phyloP scores from a whole-genome alignment of 2,113 vertebrate genomes.

The Rattus norvegicus region DNA sequence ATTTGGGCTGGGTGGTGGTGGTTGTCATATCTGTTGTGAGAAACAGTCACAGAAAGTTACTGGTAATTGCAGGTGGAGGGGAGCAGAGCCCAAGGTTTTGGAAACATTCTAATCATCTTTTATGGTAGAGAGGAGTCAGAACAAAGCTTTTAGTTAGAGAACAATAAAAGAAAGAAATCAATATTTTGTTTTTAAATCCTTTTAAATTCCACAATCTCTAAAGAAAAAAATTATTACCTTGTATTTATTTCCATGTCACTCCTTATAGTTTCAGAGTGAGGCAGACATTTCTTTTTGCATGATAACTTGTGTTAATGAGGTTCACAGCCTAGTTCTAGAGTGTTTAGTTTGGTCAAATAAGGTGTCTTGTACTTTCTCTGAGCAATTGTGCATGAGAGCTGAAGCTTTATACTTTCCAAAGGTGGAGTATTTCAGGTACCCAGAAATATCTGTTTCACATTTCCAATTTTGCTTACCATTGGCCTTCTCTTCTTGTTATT shows the following conservation, averaged over 20 bases:
- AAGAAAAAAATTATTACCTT: neutral
- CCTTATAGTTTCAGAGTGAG: neutral
- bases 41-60: neutral
- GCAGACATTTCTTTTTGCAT: neutral
- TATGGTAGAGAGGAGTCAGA: neutral
- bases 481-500: neutral
- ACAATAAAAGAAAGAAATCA: neutral
- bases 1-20: too few species aligned
- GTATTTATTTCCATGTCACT: neutral
- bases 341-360: neutral
- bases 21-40: neutral
- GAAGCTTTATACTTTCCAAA: neutral
- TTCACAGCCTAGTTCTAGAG: neutral
- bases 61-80: neutral
- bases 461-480: neutral
- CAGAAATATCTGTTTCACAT: neutral
- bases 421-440: neutral
- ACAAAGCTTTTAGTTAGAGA: neutral
- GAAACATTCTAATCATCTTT: neutral
- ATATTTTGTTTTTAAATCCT: neutral
- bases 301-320: neutral
- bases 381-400: constrained; percentile 3
- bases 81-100: neutral
- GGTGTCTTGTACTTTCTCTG: neutral
- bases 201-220: neutral